phyloP scores from a whole-genome alignment of 53 echinoderm and acorn worm genomes.

The Echinometra lucunter region DNA sequence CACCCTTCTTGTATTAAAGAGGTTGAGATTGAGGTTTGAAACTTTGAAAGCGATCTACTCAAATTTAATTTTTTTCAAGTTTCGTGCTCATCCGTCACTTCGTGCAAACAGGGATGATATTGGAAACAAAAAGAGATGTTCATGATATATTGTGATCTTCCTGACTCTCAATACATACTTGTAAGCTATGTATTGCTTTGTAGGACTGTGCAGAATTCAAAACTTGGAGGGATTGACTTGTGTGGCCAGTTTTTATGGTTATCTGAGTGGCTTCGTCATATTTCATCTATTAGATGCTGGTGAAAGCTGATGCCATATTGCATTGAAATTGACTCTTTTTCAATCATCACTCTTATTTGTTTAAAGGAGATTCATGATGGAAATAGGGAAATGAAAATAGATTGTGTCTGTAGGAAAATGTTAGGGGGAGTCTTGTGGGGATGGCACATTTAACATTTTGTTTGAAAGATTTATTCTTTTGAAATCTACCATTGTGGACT shows the following conservation, averaged over 20 bases:
- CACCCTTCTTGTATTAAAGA: no score
- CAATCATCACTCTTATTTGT: conserved; percentile 52
- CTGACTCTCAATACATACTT: no score
- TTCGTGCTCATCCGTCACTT: no score
- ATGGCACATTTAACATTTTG: not conserved
- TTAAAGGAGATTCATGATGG: not conserved
- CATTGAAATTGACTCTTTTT: conserved; percentile 41
- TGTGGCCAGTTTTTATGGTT: conserved; percentile 45
- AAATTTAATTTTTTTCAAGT: no score
- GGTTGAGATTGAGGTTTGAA: no score
- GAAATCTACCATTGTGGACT: no score
- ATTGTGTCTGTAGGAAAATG: not conserved
- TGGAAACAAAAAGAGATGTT: no score
- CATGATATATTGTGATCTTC: no score
- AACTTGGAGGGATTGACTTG: not conserved
- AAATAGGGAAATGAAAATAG: conserved; percentile 18
- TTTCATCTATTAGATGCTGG: conserved; percentile 19
- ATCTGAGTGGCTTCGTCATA: conserved; percentile 1
- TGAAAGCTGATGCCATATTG: conserved; percentile 53
- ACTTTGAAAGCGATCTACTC: no score
- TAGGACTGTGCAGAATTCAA: not conserved
- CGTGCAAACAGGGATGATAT: no score
- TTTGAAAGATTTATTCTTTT: no score
- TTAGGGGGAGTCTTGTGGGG: not conserved
- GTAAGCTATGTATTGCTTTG: not conserved